Conservation (phyloP, 37 sponge, comb jelly and placozoan genomes). For the Oscarella lobularis region DNA sequence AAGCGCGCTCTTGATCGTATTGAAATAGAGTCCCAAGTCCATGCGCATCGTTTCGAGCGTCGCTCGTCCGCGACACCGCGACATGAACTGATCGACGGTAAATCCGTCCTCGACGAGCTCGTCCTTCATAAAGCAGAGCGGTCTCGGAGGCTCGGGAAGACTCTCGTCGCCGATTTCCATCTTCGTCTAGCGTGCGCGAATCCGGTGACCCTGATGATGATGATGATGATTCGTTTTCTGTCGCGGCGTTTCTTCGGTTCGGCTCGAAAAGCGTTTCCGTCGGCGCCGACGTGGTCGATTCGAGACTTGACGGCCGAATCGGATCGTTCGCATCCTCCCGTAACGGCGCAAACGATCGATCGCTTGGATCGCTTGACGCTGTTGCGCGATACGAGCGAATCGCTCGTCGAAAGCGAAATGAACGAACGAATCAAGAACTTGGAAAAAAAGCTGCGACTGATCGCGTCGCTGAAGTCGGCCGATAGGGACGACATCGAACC, state of each 20-base stretch:
- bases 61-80: conserved; percentile 48
- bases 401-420: background rate
- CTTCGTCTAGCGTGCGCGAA: background rate
- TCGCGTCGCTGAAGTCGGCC: background rate
- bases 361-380: background rate
- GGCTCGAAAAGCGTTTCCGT: no score
- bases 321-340: background rate
- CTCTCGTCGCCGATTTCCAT: no score
- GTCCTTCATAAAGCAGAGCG: conserved; percentile 37
- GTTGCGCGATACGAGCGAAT: background rate
- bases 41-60: conserved; percentile 67
- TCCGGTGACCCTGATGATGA: background rate
- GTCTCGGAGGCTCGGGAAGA: conserved; percentile 1
- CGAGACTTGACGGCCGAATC: background rate
- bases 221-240: conserved; percentile 2
- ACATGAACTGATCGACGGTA: conserved; percentile 79
- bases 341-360: background rate
- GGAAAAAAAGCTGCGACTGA: background rate
- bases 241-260: background rate
- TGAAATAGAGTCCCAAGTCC: conserved; percentile 80
- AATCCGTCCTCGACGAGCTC: conserved; percentile 60
- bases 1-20: conserved; percentile 73
- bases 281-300: background rate
- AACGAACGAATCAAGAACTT: background rate
- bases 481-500: background rate